Percentiles rank a stretch among this genome's conserved stretches.
Evolutionary conservation across 2,113 vertebrate genomes (phyloP).

Genomic region (Corydoras sp.): DNA sequence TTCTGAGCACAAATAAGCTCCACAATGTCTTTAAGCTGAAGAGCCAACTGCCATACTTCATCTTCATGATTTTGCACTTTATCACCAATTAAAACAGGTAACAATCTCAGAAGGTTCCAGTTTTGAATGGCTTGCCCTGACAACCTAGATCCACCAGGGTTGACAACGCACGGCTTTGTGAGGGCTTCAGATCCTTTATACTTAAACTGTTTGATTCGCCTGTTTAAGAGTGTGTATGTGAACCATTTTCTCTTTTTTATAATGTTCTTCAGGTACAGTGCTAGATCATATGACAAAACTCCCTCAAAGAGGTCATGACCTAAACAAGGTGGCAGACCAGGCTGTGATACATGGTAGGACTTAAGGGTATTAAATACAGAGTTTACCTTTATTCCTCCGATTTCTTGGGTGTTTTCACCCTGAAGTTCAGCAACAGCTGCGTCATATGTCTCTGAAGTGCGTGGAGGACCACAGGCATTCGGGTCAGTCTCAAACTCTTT

Average conservation of each 20-base stretch:
- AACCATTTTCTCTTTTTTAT: constrained; percentile 34
- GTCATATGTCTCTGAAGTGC: constrained; percentile 30
- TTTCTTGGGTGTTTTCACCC: constrained; percentile 19
- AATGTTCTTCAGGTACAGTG: constrained; percentile 37
- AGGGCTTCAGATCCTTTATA: constrained; percentile 35
- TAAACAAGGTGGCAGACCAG: constrained; percentile 27
- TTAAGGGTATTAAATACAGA: constrained; percentile 35
- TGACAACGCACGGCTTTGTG: constrained; percentile 44
- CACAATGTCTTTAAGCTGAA: constrained; percentile 21
- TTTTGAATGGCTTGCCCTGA: constrained; percentile 46
- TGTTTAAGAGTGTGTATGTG: constrained; percentile 29
- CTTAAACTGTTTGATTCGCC: constrained; percentile 42
- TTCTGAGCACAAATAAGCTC: constrained; percentile 43
- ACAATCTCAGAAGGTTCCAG: constrained; percentile 43
- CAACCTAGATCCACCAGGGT: constrained; percentile 21
- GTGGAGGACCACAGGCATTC: constrained; percentile 36
- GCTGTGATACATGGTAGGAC: constrained; percentile 34
- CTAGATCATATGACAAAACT: constrained; percentile 40
- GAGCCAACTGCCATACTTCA: constrained; percentile 34
- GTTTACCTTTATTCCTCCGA: constrained; percentile 36
- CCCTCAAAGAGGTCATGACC: constrained; percentile 41
- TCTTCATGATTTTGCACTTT: constrained; percentile 6
- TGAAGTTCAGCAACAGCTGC: constrained; percentile 29
- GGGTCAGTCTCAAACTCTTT: constrained; percentile 32
- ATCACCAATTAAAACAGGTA: constrained; percentile 39